Conservation (phyloP, 1,140 invertebrate species). For the Hycleus phaleratus region DNA sequence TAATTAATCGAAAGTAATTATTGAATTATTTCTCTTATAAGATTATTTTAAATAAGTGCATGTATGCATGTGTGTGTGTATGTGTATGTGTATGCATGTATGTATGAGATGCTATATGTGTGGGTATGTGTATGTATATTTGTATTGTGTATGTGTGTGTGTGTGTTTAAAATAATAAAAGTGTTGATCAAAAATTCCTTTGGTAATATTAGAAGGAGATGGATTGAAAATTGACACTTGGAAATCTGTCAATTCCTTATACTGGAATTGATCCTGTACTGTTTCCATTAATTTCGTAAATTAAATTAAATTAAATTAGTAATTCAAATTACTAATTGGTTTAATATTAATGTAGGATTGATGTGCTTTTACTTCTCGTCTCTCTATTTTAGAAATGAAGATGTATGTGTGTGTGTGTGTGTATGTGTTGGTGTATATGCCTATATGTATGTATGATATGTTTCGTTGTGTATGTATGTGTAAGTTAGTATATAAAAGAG, state of each 20-base stretch:
- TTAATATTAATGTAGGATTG: neutral
- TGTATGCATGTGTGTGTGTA: neutral
- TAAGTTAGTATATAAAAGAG: conserved; percentile 8
- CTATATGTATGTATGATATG: too few relatives aligned
- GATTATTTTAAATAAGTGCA: neutral
- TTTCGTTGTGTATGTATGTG: neutral
- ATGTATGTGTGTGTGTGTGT: neutral
- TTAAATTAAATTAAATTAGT: neutral
- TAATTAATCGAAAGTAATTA: neutral
- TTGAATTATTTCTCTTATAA: conserved; percentile 1
- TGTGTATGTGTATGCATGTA: neutral
- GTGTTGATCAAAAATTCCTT: conserved; percentile 28
- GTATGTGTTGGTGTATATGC: neutral
- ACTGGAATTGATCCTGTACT: too few relatives aligned
- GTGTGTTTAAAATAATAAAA: neutral
- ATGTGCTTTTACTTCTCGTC: too few relatives aligned
- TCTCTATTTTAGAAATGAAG: conserved; percentile 12
- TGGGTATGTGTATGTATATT: neutral
- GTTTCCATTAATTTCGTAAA: neutral
- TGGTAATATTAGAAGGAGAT: conserved; percentile 30
- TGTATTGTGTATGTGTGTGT: conserved; percentile 4
- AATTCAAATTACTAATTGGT: conserved; percentile 1
- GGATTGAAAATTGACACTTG: conserved; percentile 31
- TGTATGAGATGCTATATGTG: too few relatives aligned
- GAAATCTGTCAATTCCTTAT: conserved; percentile 33